Conservation (phyloP, 2,797 vertebrate species). For the Tolypeutes matacus region DNA sequence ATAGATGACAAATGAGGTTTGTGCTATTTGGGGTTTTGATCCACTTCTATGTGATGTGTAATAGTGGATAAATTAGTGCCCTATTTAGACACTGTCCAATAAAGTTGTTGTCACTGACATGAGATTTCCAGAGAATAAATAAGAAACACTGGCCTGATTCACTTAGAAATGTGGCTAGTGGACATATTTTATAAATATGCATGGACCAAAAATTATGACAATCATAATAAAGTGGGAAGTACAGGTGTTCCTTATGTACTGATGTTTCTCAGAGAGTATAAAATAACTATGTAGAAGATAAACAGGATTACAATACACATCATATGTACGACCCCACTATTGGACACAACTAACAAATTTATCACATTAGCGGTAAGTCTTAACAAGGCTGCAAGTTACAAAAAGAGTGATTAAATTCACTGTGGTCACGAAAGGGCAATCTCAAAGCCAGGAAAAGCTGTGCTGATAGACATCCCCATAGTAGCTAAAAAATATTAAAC, state of each 20-base stretch:
- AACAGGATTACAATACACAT: neutral
- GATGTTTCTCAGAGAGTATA: neutral
- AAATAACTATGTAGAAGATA: neutral
- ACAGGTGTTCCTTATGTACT: neutral
- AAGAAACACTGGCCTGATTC: neutral
- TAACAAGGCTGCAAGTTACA: neutral
- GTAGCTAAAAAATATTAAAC: no score
- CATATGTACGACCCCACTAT: neutral
- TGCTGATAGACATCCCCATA: neutral
- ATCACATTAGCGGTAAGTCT: neutral
- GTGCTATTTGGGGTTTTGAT: no score
- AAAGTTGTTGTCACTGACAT: no score
- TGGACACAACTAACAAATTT: neutral
- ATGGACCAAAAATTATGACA: neutral
- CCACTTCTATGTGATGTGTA: no score
- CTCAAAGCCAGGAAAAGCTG: no score
- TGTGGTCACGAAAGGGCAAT: no score
- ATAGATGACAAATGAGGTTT: no score
- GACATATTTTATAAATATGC: constrained; percentile 19
- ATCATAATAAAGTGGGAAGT: neutral
- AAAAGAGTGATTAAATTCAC: no score
- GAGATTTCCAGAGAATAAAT: neutral
- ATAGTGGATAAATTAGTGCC: no score
- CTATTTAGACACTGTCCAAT: no score
- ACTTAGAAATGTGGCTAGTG: neutral